Base-by-base conservation (phyloP, 2,797 vertebrate genomes). In the Clamator glandarius region DNA sequence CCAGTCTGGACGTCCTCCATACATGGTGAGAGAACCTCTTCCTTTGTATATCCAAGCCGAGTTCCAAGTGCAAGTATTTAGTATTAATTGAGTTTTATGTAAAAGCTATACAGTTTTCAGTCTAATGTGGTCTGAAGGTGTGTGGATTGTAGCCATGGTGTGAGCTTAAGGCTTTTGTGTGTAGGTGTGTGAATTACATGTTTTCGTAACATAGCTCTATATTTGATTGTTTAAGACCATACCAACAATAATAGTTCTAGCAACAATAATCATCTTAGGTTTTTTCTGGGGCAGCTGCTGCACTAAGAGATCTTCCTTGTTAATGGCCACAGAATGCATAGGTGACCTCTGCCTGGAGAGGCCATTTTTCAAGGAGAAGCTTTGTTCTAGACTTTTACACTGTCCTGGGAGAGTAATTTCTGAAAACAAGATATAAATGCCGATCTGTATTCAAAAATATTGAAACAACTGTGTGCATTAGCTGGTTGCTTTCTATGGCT, bases 371-470 rank as follows among this genome's bases (percentile, higher is more conserved):
- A 51, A 58, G 39, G n/a, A 75, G 33, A 28, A 57, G 80, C 72
- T 86, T 84, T 92, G 68, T 74, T 83, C 33, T 28, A 62, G n/a
- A 12, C 15, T 83, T 35, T 66, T 28, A 18, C 48, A 10, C 20
- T 70, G 77, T 77, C 42, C 74, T 82, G 69, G 82, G 69, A 95
- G 74, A 78, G 57, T 36, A 86, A 74, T 83, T 93, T 61, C 68
- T 92, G 63, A 51, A 87, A 92, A 76, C 16, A 78, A 7, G 51
- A 31, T 88, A 48, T 25, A 92, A 91, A 76, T 93, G 91, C 69
- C 88, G 74, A 68, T 91, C 69, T 70, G 8, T 67, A 33, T 72
- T 75, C 55, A 66, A 63, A 85, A 78, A 58, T n/a, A 51, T 12
- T 58, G 64, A 20, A 76, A 50, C 67, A 55, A 57, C 52, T 7